A percentile compares a stretch with the other conserved stretches of the same genome.
These are phyloP conservation scores for Leptopterna dolabrata DNA, from an alignment of 2,888 invertebrate species.

Conservation along the genomic window DNA sequence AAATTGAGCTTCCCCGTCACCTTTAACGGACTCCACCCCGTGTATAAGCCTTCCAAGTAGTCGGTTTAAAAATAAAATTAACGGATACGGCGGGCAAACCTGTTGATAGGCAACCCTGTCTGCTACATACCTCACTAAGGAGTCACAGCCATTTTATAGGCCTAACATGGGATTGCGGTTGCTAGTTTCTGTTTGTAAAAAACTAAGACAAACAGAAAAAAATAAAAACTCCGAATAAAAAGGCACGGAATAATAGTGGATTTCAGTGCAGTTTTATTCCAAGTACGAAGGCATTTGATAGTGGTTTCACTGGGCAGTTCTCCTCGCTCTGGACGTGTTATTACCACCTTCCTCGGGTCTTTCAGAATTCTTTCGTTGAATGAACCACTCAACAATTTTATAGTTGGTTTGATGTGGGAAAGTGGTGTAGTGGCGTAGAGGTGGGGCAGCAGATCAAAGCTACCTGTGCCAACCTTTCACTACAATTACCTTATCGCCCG, in stretches of 20 bases:
- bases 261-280: neutral
- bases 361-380: neutral
- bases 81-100: too few species aligned
- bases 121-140: too few species aligned
- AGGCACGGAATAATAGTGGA: neutral
- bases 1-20: too few species aligned
- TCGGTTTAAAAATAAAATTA: too few species aligned
- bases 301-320: neutral
- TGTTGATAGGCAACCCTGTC: too few species aligned
- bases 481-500: neutral
- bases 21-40: too few species aligned
- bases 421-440: neutral
- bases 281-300: neutral
- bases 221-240: neutral
- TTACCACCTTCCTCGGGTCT: neutral
- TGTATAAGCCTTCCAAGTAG: too few species aligned
- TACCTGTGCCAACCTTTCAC: neutral
- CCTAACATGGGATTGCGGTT: too few species aligned
- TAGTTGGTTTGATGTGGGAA: neutral
- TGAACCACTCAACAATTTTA: conserved; percentile 3
- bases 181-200: too few species aligned
- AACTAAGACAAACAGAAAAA: too few species aligned
- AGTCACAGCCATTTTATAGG: too few species aligned
- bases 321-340: neutral
- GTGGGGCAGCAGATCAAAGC: neutral